Percentiles rank a stretch among this genome's conserved stretches.
These are phyloP conservation scores for Parotocinclus haroldoi DNA, from an alignment of 2,797 vertebrate genomes.

Conservation along the genomic window DNA sequence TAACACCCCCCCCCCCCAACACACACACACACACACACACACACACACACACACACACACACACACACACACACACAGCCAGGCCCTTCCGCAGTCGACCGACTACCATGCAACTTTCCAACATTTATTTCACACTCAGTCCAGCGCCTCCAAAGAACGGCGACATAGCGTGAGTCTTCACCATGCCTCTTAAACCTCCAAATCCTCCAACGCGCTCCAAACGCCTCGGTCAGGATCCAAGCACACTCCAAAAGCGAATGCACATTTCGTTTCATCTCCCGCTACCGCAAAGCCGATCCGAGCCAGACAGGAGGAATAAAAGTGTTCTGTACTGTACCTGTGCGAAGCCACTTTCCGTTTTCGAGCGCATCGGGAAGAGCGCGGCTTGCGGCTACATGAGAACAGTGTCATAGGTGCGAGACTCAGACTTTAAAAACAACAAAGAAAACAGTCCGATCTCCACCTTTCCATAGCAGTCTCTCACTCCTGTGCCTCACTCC, in stretches of 20 bases:
- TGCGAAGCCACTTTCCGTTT: constrained; percentile 62
- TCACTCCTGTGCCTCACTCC: constrained; percentile 53
- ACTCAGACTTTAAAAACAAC: constrained; percentile 75
- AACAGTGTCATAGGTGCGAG: constrained; percentile 66
- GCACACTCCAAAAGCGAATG: constrained; percentile 56
- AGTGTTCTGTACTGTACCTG: constrained; percentile 74
- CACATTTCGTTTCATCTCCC: constrained; percentile 60
- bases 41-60: constrained; percentile 65
- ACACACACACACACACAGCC: constrained; percentile 46
- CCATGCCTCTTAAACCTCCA: constrained; percentile 30
- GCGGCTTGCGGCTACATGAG: constrained; percentile 53
- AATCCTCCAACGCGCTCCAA: constrained; percentile 35
- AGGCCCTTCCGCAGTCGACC: constrained; percentile 72
- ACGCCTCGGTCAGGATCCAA: constrained; percentile 37
- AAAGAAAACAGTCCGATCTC: constrained; percentile 74
- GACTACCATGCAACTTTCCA: constrained; percentile 80
- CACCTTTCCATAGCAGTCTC: constrained; percentile 74
- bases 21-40: constrained; percentile 64
- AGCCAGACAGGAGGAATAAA: constrained; percentile 53
- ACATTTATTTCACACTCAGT: constrained; percentile 61
- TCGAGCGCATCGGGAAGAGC: constrained; percentile 63
- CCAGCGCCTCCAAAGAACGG: constrained; percentile 38
- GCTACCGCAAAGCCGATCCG: constrained; percentile 67
- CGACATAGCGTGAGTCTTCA: constrained; percentile 16
- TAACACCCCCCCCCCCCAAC: constrained; percentile 46